Evolutionary conservation across 2,888 invertebrate genomes (phyloP).

Genomic region (Tenthredo notha): DNA sequence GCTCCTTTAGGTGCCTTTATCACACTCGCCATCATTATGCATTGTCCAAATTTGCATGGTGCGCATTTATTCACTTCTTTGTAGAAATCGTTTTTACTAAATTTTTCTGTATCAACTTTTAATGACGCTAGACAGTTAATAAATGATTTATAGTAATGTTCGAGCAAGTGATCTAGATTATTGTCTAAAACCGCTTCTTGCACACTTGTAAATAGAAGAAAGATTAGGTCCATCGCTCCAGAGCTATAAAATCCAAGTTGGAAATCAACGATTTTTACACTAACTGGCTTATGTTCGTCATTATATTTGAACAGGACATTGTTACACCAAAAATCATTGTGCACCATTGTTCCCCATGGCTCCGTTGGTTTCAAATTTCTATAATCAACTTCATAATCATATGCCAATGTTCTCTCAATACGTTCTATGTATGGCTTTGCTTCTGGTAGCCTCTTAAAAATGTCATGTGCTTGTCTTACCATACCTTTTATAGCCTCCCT

Average conservation of each 20-base stretch:
- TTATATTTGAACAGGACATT: conserved; percentile 75
- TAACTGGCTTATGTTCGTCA: conserved; percentile 62
- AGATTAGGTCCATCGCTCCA: conserved; percentile 73
- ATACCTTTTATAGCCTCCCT: conserved; percentile 68
- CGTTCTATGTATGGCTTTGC: conserved; percentile 64
- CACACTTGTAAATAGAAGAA: conserved; percentile 74
- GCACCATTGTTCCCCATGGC: conserved; percentile 73
- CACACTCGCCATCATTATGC: conserved; percentile 75
- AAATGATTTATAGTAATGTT: conserved; percentile 72
- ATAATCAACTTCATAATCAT: conserved; percentile 48
- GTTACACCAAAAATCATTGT: conserved; percentile 77
- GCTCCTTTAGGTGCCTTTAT: conserved; percentile 71
- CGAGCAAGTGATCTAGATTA: conserved; percentile 69
- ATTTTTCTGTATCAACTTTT: conserved; percentile 63
- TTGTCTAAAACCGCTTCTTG: conserved; percentile 68
- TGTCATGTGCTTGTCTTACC: conserved; percentile 66
- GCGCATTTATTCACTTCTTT: conserved; percentile 66
- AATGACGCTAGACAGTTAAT: conserved; percentile 65
- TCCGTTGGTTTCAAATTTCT: conserved; percentile 59
- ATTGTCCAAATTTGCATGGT: conserved; percentile 70
- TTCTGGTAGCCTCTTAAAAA: conserved; percentile 65
- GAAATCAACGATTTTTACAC: conserved; percentile 76
- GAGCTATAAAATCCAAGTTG: conserved; percentile 71
- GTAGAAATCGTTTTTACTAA: conserved; percentile 65
- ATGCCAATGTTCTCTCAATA: conserved; percentile 68